A percentile compares a stretch with the other conserved stretches of the same genome.
Conservation (phyloP, 2,888 invertebrate genomes). For the Lasioglossum malachurum region DNA sequence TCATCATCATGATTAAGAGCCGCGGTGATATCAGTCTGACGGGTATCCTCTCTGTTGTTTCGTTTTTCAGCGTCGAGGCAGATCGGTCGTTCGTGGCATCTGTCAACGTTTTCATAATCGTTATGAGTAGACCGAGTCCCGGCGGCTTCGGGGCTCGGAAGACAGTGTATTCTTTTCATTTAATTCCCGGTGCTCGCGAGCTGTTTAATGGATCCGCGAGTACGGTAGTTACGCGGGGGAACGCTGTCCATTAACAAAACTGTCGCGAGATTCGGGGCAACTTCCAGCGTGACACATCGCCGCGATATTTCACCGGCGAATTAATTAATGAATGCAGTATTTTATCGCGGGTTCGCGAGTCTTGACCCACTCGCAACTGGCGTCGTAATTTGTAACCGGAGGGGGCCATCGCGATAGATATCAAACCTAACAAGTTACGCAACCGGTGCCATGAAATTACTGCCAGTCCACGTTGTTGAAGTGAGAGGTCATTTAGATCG, state of each 20-base stretch:
- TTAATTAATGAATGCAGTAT: slow-evolving; percentile 66
- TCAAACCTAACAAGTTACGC: slow-evolving; percentile 39
- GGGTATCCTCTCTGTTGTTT: not conserved
- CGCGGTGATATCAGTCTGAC: not conserved
- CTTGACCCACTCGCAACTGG: slow-evolving; percentile 59
- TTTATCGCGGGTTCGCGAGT: slow-evolving; percentile 59
- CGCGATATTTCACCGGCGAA: slow-evolving; percentile 62
- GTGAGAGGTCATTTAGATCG: slow-evolving; percentile 34
- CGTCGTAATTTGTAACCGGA: slow-evolving; percentile 52
- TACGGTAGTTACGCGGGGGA: slow-evolving; percentile 38
- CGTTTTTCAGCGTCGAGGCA: not conserved
- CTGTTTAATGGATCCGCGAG: slow-evolving; percentile 54
- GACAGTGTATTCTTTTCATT: slow-evolving; percentile 48
- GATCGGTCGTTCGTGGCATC: slow-evolving; percentile 9
- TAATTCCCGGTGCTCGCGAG: slow-evolving; percentile 44
- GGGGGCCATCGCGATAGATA: slow-evolving; percentile 33
- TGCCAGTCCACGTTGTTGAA: not conserved
- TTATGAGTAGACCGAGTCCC: slow-evolving; percentile 28
- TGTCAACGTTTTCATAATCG: slow-evolving; percentile 45
- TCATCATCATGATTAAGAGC: slow-evolving; percentile 1
- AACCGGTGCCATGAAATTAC: slow-evolving; percentile 32
- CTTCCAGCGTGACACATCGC: slow-evolving; percentile 57
- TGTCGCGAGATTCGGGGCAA: slow-evolving; percentile 63
- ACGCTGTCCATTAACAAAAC: slow-evolving; percentile 65
- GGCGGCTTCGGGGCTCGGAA: not conserved